Conservation (phyloP, 1,140 invertebrate genomes). For the Cherax destructor region DNA sequence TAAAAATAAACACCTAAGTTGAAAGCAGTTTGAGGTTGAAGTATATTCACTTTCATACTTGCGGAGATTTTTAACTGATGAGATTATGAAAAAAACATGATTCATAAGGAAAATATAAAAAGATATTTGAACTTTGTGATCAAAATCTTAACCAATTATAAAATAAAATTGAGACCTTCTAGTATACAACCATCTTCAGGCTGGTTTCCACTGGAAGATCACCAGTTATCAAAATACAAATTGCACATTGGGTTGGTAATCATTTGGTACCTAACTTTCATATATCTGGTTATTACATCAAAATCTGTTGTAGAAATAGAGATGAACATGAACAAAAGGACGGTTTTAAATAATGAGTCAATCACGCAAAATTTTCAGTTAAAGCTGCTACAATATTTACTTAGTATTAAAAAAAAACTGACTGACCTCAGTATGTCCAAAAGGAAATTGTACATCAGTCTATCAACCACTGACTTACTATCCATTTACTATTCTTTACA, state of each 20-base stretch:
- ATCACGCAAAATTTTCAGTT: conserved; percentile 58
- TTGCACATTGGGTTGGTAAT: conserved; percentile 46
- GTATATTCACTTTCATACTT: background rate
- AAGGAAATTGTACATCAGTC: conserved; percentile 32
- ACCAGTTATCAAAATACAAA: conserved; percentile 35
- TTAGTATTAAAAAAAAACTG: conserved; percentile 28
- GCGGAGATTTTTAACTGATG: background rate
- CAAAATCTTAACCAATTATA: background rate
- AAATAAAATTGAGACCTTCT: conserved; percentile 22
- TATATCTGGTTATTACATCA: conserved; percentile 34
- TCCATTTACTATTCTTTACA: background rate
- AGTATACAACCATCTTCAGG: background rate
- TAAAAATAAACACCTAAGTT: background rate
- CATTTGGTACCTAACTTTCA: conserved; percentile 27
- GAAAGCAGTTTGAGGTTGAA: background rate
- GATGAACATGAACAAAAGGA: conserved; percentile 60
- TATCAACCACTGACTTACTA: conserved; percentile 22
- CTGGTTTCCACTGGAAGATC: background rate
- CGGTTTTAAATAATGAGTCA: conserved; percentile 66
- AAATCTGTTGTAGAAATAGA: conserved; percentile 20
- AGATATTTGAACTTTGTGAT: background rate
- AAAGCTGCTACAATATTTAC: conserved; percentile 59
- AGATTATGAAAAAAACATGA: background rate
- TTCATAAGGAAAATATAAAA: background rate
- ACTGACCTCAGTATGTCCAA: conserved; percentile 28